These are phyloP conservation scores for Centrocercus urophasianus DNA, from an alignment of 2,113 vertebrate genomes.

Conservation along the genomic window DNA sequence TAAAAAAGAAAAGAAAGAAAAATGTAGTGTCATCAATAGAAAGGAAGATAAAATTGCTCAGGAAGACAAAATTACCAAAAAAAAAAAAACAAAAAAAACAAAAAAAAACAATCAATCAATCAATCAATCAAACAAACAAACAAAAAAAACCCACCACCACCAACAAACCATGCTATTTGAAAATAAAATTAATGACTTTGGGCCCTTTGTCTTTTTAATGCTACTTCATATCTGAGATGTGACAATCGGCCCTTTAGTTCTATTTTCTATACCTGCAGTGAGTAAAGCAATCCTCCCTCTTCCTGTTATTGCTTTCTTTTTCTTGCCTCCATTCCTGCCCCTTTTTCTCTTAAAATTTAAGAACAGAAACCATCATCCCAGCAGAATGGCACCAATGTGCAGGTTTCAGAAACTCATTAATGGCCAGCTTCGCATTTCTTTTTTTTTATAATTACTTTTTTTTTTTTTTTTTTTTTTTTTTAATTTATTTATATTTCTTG, in stretches of 20 bases:
- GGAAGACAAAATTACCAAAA: neutral
- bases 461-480: too few relatives aligned
- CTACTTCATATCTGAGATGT: neutral
- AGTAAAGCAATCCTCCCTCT: neutral
- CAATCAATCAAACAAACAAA: too few relatives aligned
- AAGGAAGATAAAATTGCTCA: accelerated
- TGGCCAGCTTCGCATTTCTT: accelerated
- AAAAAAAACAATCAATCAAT: neutral
- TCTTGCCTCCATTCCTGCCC: neutral
- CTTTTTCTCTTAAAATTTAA: neutral
- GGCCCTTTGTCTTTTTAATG: accelerated
- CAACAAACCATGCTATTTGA: neutral
- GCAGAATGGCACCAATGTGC: accelerated
- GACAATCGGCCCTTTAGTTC: neutral
- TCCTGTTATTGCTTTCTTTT: accelerated
- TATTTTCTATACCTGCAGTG: neutral
- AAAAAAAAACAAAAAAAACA: neutral
- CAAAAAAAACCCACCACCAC: neutral
- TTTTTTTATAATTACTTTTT: neutral
- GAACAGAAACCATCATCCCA: neutral
- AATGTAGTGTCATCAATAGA: accelerated
- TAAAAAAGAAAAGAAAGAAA: neutral
- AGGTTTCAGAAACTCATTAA: neutral
- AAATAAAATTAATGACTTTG: neutral
- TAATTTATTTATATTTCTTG: too few relatives aligned